Conservation (phyloP, 2,113 vertebrate species). For the Myotis davidii region DNA sequence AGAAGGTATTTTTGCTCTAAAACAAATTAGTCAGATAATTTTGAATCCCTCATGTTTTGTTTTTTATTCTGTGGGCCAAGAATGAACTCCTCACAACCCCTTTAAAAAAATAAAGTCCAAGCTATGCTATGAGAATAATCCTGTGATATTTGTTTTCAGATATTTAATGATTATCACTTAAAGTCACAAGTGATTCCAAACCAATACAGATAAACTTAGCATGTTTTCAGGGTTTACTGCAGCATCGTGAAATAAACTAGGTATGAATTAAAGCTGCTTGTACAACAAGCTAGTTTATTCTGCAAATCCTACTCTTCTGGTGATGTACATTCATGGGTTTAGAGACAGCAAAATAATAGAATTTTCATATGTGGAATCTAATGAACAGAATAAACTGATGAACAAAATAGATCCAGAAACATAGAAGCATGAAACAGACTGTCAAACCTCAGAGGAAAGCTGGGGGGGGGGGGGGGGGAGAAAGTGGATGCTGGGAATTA, state of each 20-base stretch:
- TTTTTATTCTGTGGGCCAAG: background rate
- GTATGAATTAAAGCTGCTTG: slow-evolving; percentile 33
- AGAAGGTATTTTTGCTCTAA: slow-evolving; percentile 47
- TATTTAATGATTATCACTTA: slow-evolving; percentile 61
- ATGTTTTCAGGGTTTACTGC: slow-evolving; percentile 38
- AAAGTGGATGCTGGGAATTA: no score
- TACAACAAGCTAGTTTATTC: slow-evolving; percentile 27
- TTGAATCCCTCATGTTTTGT: slow-evolving; percentile 49
- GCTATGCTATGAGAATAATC: slow-evolving; percentile 39
- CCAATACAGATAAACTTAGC: slow-evolving; percentile 55
- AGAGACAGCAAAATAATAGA: slow-evolving; percentile 78
- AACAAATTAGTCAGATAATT: slow-evolving; percentile 7
- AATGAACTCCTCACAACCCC: background rate
- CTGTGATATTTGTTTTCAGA: slow-evolving; percentile 41
- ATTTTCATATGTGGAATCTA: slow-evolving; percentile 55
- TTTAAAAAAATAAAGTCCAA: slow-evolving; percentile 55
- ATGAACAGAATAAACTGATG: no score
- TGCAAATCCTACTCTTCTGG: slow-evolving; percentile 9
- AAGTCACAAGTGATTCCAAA: slow-evolving; percentile 37
- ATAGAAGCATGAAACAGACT: no score
- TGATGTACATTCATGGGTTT: slow-evolving; percentile 75
- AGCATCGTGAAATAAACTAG: slow-evolving; percentile 48
- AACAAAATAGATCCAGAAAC: no score
- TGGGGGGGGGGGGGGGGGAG: no score
- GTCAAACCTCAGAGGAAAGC: no score